phyloP scores from a whole-genome alignment of 2,888 invertebrate species.

The Eilema sororculum region DNA sequence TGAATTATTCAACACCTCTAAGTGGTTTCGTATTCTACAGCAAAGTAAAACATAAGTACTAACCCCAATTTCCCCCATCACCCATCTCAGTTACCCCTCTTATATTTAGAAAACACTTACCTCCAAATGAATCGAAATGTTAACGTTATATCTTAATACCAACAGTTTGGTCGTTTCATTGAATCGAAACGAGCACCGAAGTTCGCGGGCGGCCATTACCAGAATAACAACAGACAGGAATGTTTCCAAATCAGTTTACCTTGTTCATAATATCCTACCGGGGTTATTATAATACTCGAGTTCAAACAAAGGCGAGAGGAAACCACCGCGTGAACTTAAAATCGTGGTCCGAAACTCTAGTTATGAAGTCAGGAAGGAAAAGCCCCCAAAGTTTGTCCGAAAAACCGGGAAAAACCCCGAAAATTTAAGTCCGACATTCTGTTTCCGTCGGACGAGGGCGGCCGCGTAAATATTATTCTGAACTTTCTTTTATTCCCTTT shows the following conservation, averaged over 20 bases:
- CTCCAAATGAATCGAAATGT: slow-evolving; percentile 32
- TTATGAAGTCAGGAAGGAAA: slow-evolving; percentile 81
- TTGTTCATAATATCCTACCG: slow-evolving; percentile 69
- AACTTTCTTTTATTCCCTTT: slow-evolving; percentile 79
- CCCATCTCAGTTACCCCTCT: slow-evolving; percentile 11
- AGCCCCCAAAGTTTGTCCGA: slow-evolving; percentile 73
- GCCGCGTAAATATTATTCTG: slow-evolving; percentile 81
- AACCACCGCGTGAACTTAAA: slow-evolving; percentile 73
- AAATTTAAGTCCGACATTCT: slow-evolving; percentile 77
- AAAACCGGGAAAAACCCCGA: slow-evolving; percentile 76
- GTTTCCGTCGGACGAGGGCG: slow-evolving; percentile 73
- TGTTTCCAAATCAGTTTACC: slow-evolving; percentile 65
- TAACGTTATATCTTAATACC: slow-evolving; percentile 44
- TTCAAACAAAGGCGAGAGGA: slow-evolving; percentile 74
- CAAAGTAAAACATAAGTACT: slow-evolving; percentile 28
- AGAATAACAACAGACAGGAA: slow-evolving; percentile 57
- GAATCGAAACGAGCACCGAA: slow-evolving; percentile 38
- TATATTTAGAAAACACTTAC: slow-evolving; percentile 33
- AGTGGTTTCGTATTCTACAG: slow-evolving; percentile 42
- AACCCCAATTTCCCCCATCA: slow-evolving; percentile 25
- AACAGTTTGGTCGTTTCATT: slow-evolving; percentile 41
- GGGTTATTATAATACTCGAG: slow-evolving; percentile 74
- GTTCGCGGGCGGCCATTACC: slow-evolving; percentile 40
- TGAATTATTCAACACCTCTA: slow-evolving; percentile 52
- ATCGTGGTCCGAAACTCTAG: slow-evolving; percentile 72